Evolutionary conservation across 2,797 vertebrate species (phyloP).

Genomic region (Aythya fuligula): DNA sequence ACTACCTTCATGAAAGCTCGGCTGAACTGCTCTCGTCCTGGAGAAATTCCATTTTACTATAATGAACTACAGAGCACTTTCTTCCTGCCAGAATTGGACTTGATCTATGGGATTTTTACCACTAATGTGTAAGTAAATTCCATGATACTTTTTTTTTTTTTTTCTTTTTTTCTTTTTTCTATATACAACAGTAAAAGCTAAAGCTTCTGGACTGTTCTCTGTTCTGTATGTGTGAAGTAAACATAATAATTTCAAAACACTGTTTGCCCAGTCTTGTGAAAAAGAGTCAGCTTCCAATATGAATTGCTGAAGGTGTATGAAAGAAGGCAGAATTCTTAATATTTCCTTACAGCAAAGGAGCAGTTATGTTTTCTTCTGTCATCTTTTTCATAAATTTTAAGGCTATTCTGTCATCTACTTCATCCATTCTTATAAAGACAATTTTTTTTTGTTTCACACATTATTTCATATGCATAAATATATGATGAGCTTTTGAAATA

Average conservation of each 20-base stretch:
- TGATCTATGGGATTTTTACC: conserved; percentile 96
- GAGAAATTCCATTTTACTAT: conserved; percentile 96
- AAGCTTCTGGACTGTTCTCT: background rate
- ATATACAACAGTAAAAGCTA: background rate
- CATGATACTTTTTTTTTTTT: background rate
- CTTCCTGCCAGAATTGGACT: conserved; percentile 93
- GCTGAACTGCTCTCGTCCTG: conserved; percentile 94
- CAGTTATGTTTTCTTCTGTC: background rate
- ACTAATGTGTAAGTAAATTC: conserved; percentile 91
- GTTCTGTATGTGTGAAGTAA: background rate
- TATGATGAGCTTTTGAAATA: background rate
- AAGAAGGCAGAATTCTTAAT: background rate
- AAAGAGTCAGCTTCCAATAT: background rate
- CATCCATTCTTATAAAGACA: background rate
- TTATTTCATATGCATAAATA: background rate
- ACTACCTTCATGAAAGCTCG: conserved; percentile 98
- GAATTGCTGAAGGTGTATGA: background rate
- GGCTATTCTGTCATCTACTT: background rate
- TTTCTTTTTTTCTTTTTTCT: background rate
- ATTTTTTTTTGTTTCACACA: background rate
- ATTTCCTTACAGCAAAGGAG: background rate
- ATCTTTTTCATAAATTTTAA: background rate
- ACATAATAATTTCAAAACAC: background rate
- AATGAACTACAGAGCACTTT: conserved; percentile 96
- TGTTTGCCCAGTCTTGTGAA: background rate